Base-by-base conservation (phyloP, 2,888 invertebrate species). In the Linnaemya tessellans region DNA sequence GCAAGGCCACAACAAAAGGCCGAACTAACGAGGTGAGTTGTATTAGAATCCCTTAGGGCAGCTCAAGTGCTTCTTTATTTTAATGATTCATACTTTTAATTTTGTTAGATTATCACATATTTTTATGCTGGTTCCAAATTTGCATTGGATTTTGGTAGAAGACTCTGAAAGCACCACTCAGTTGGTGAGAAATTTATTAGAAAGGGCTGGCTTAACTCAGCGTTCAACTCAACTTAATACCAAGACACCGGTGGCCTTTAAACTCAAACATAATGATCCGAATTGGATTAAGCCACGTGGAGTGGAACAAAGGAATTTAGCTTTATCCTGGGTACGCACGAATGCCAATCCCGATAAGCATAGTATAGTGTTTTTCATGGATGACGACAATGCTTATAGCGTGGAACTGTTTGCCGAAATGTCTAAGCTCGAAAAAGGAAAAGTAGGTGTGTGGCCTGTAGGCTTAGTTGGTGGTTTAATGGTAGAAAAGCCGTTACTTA, bases 381-480 rank as follows among this genome's bases (percentile, higher is more conserved):
- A 99, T 90, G 99, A 99, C 92, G 99, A 99, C 91, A 99, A 99
- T 91, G 96, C 98, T 0, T 99, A 99, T 91, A 95, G 96, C 65
- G 92, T 98, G 38, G 96, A 97, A 91, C 92, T 99, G 13, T 99
- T 99, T 93, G 95, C 96, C 81, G 98, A 98, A 95, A 97, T 98
- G 94, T 93, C 96, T 22, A 95, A 95, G 91, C 95, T 98, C 2
- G 94, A 95, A 88, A 95, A 94, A 87, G 91, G 91, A 0, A 90
- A 88, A 41, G 98, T 98, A 0, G 98, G 98, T 5, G 97, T 98
- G 0, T 98, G 97, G 97, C 97, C 98, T 0, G 99, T 99, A 0
- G 99, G 98, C 5, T 94, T 99, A 5, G 99, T 98, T 0, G 99
- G 99, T 10, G 98, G 98, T 0, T 94, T 99, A 90, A 95, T 97